phyloP scores from a whole-genome alignment of 1,140 invertebrate genomes.

The Sycobia sp. region DNA sequence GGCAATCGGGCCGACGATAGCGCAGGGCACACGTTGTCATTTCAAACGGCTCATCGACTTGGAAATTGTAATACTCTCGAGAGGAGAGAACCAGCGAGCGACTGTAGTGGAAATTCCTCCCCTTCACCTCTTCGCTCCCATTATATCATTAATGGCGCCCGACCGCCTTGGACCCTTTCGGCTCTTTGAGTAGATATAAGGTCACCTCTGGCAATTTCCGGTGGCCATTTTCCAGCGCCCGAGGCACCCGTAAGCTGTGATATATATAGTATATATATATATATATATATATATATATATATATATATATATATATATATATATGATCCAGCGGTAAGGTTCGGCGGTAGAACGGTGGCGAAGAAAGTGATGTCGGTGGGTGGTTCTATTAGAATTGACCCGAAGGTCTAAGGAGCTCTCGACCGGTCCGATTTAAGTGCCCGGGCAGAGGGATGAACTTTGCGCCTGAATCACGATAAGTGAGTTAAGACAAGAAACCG shows the following conservation, averaged over 20 bases:
- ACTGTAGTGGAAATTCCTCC: too few species aligned
- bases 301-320: too few species aligned
- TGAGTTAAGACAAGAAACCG: not conserved
- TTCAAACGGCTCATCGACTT: conserved; percentile 56
- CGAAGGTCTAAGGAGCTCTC: not conserved
- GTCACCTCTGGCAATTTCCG: conserved; percentile 61
- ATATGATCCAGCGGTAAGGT: too few species aligned
- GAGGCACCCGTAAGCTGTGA: too few species aligned
- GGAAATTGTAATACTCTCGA: conserved; percentile 46
- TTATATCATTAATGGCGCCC: conserved; percentile 59
- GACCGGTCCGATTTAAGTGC: too few species aligned
- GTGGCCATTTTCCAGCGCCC: conserved; percentile 57
- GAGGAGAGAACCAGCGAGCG: not conserved
- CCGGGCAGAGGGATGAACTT: not conserved
- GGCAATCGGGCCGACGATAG: too few species aligned
- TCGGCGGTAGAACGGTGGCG: too few species aligned
- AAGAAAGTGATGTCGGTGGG: too few species aligned
- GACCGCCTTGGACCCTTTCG: not conserved
- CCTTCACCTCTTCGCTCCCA: conserved; percentile 33
- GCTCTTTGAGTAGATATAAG: conserved; percentile 56
- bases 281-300: too few species aligned
- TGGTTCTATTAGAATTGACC: not conserved
- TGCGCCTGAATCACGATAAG: conserved; percentile 6
- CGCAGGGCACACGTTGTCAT: too few species aligned
- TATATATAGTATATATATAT: too few species aligned